A percentile compares a stretch with the other conserved stretches of the same genome.
These are phyloP conservation scores for Centropristis striata DNA, from an alignment of 2,113 vertebrate species.

Conservation along the genomic window DNA sequence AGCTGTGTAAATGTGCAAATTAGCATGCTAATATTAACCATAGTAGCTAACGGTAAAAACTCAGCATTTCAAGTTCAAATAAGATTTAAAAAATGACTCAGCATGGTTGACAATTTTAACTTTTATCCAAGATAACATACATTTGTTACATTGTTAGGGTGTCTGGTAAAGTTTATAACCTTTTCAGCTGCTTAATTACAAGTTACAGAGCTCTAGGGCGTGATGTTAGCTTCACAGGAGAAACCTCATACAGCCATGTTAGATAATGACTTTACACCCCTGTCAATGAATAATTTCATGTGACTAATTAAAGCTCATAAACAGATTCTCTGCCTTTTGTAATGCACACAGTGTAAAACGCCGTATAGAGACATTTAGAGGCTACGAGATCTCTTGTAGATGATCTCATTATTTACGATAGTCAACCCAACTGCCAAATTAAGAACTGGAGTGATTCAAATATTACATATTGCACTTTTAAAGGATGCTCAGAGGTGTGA, in stretches of 20 bases:
- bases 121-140: no score
- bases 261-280: background rate
- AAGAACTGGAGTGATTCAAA: constrained; percentile 12
- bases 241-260: no score
- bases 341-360: background rate
- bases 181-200: no score
- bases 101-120: no score
- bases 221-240: no score
- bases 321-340: background rate
- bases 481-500: constrained; percentile 11
- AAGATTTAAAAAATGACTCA: no score
- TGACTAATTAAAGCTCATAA: background rate
- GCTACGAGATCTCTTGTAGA: background rate
- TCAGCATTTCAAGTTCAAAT: no score
- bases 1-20: background rate
- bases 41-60: background rate
- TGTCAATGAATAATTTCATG: background rate
- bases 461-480: background rate
- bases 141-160: no score
- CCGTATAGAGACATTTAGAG: background rate
- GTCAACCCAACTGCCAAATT: background rate
- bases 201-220: no score
- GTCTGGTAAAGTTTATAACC: no score
- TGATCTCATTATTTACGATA: background rate
- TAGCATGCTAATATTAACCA: background rate